Evolutionary conservation across 2,113 vertebrate genomes (phyloP), one percentile per base, ranked within the genome.

Genomic region (Coptodon rendalli): DNA sequence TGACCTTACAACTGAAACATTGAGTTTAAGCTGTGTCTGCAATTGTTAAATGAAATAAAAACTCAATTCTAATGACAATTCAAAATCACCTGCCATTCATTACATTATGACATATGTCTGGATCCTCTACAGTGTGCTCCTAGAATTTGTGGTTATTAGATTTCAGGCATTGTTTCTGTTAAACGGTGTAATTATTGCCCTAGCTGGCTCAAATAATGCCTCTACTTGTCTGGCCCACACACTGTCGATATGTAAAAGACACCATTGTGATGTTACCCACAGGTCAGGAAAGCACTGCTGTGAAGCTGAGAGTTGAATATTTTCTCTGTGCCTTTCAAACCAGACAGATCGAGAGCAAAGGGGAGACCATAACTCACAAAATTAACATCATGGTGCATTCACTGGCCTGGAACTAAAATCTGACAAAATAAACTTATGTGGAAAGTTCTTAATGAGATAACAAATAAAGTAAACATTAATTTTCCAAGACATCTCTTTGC

Each of bases 261-360:
- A 1, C 43, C 43, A 29, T 29, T 76, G 71, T 76, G 24, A 76
- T 24, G 43, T 50, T 48, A 2, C 71, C 71, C 43, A 76, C 14
- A 29, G 43, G 12, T 36, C 12, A 8, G 36, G 38, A 43, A 71
- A 43, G n/a, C 63, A 40, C 14, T 7, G 12, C n/a, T 24, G 19
- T 14, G 7, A 71, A 71, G 36, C 63, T 2, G 36, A 22, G 36
- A 24, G 12, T 5, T 48, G 40, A 76, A 29, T 76, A 48, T 48
- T 48, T 76, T 48, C 63, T 68, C 40, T 45, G 13, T 73, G 8
- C 2, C 40, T 73, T 73, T 73, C 14, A 73, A 73, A 29, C 68
- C 1, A 73, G 4, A 73, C 9, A 66, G 4, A 0, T 48, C 0
- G 0, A 17, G 8, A 1, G 1, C 40, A 27, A 2, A 73, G 8